Conservation (phyloP, 53 echinoderm and acorn worm species). For the Luidia sarsii region DNA sequence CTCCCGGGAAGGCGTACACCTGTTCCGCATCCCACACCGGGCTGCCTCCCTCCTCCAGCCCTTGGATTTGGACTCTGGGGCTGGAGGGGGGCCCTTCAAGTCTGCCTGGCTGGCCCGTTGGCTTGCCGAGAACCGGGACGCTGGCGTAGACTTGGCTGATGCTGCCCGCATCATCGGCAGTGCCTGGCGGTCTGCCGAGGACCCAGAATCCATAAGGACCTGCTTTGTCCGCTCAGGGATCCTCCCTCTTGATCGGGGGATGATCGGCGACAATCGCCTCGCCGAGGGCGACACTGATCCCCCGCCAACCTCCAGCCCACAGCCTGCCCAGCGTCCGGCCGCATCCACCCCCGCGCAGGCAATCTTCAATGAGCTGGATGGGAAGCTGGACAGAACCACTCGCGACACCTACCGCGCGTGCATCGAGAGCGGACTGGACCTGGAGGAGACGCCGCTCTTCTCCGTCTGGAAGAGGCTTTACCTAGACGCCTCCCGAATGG, state of each 20-base stretch:
- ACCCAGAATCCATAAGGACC: constrained; percentile 25
- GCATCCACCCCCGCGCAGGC: neutral
- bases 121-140: constrained; percentile 37
- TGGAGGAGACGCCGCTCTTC: constrained; percentile 46
- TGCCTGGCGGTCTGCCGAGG: constrained; percentile 50
- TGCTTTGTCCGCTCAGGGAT: constrained; percentile 60
- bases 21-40: constrained; percentile 48
- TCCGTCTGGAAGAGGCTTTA: constrained; percentile 62
- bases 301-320: neutral
- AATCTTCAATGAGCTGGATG: constrained; percentile 47
- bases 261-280: constrained; percentile 30
- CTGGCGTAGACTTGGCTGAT: constrained; percentile 42
- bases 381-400: constrained; percentile 51
- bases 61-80: neutral
- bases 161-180: constrained; percentile 40
- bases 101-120: constrained; percentile 31
- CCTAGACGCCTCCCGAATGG: constrained; percentile 31
- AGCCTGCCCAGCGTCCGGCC: neutral
- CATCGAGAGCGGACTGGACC: constrained; percentile 41
- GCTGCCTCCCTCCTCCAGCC: constrained; percentile 54
- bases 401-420: constrained; percentile 52
- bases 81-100: constrained; percentile 21
- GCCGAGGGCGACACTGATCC: constrained; percentile 5
- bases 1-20: constrained; percentile 47
- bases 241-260: constrained; percentile 47